phyloP scores from a whole-genome alignment of 2,888 invertebrate species.

The Eutolmus rufibarbis region DNA sequence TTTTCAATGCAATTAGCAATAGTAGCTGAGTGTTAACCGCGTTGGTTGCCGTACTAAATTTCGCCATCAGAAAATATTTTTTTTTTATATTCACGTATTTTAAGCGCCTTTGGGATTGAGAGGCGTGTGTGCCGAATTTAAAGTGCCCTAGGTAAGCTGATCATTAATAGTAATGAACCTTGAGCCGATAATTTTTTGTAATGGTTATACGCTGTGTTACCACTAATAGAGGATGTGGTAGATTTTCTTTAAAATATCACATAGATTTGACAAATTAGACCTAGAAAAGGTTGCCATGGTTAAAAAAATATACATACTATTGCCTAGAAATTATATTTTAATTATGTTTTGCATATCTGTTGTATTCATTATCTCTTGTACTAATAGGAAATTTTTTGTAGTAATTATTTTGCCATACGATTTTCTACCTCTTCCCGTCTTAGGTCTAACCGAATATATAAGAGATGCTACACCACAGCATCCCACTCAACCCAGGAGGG shows the following conservation, averaged over 20 bases:
- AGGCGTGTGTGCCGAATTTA: not conserved
- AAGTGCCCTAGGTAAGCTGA: not conserved
- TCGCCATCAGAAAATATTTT: not conserved
- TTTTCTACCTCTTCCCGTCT: too few species aligned
- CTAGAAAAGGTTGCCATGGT: too few species aligned
- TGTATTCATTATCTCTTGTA: too few species aligned
- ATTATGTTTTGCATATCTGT: too few species aligned
- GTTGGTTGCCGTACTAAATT: not conserved
- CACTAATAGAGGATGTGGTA: not conserved
- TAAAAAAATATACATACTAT: too few species aligned
- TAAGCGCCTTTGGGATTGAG: not conserved
- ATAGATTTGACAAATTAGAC: too few species aligned
- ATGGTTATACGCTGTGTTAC: not conserved
- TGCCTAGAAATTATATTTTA: too few species aligned
- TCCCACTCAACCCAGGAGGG: not conserved
- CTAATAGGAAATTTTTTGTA: too few species aligned
- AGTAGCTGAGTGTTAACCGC: not conserved
- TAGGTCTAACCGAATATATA: not conserved
- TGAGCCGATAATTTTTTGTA: not conserved
- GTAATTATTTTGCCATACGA: too few species aligned
- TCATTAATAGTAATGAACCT: not conserved
- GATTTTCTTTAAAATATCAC: not conserved
- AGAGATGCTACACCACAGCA: not conserved
- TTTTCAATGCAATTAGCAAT: conserved; percentile 33
- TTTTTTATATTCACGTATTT: not conserved